Base-by-base conservation (phyloP, 2,113 vertebrate genomes). In the Notechis scutatus region DNA sequence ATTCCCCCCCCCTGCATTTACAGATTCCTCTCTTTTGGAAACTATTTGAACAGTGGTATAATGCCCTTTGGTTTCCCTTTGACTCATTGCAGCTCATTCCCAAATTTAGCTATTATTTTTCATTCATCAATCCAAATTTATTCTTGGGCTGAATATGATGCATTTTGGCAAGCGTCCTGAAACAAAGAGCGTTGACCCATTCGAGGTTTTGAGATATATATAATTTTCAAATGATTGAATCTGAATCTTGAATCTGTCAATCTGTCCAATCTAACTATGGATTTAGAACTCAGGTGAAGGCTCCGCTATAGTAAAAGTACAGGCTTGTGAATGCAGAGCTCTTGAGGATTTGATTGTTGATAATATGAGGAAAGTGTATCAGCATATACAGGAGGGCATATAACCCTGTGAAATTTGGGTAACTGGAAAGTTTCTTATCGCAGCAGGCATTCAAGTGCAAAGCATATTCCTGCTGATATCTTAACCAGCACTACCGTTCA, bases 11-110 rank as follows among this genome's bases (percentile, higher is more conserved):
- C 26, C 6, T 45, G 47, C 45, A 18, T 42, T 52, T 86, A 87
- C 18, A 3, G 47, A 45, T 69, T 86, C 55, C 8, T 92, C 88
- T 90, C 81, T 26, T 45, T 47, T 86, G 88, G 93, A 89, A 92
- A 89, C 47, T 54, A 56, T 45, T 89, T 89, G 12, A 34, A 87
- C 54, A 59, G 89, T 89, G 90, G 85, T 69, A 45, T 88, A 54
- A 64, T 64, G 45, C 87, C 86, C 86, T 74, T 90, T 50, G 52
- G 56, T 90, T 91, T 45, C 5, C 45, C 42, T 91, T 93, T 23
- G 61, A 39, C 85, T 94, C 86, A 45, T 52, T 5, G 45, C 89
- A 85, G 81, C 93, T 93, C 45, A 21, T 61, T 96, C 88, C 74
- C 92, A 95, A 91, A 86, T 93, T 88, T 96, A 95, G 94, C 92